A percentile compares a stretch with the other conserved stretches of the same genome.
Evolutionary conservation across 30 jellyfish, hydroid and myxozoan species (phyloP).

Genomic region (Aurelia coerulea): DNA sequence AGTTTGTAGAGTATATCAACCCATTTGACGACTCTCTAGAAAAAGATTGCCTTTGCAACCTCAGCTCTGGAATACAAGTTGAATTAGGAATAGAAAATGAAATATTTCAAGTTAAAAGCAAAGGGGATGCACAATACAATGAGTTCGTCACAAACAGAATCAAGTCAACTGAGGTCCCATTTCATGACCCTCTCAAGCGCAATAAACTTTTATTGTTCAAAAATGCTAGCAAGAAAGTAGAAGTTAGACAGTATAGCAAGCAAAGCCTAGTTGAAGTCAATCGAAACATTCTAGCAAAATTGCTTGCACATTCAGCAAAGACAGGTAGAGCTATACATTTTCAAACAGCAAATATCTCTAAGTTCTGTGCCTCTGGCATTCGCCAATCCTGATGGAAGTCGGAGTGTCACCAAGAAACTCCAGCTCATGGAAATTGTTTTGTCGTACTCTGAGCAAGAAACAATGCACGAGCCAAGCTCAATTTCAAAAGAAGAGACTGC

Average conservation of each 20-base stretch:
- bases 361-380: slow-evolving; percentile 30
- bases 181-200: too few species aligned
- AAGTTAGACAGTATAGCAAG: not conserved
- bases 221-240: too few species aligned
- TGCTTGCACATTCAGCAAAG: slow-evolving; percentile 52
- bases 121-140: too few species aligned
- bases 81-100: too few species aligned
- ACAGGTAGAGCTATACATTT: too few species aligned
- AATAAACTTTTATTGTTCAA: too few species aligned
- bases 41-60: slow-evolving; percentile 3
- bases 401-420: slow-evolving; percentile 15
- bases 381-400: slow-evolving; percentile 21
- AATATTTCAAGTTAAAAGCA: too few species aligned
- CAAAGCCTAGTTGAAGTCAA: slow-evolving; percentile 9
- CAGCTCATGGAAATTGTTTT: slow-evolving; percentile 45
- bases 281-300: slow-evolving; percentile 25
- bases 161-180: too few species aligned
- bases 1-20: slow-evolving; percentile 27
- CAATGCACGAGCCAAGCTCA: slow-evolving; percentile 15
- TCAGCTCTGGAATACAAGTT: too few species aligned
- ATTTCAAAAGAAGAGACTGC: slow-evolving; percentile 54
- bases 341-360: slow-evolving; percentile 11
- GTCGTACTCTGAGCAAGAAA: slow-evolving; percentile 22
- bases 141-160: too few species aligned
- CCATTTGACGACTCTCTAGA: slow-evolving; percentile 26